phyloP scores from a whole-genome alignment of 2,797 vertebrate genomes.

The Hylomyscus alleni region DNA sequence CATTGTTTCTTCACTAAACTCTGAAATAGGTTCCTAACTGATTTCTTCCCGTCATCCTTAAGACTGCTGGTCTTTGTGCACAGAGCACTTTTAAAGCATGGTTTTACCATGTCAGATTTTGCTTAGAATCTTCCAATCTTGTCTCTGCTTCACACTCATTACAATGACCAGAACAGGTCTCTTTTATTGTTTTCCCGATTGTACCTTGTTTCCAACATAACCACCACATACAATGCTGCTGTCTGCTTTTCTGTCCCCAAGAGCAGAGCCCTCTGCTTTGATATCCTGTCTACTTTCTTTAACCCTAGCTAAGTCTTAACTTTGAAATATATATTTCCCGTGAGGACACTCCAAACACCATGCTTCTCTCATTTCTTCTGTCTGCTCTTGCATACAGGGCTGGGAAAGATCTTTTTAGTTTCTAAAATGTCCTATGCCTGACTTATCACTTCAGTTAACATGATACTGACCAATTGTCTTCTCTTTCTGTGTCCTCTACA shows the following conservation, averaged over 20 bases:
- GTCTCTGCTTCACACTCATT: not conserved
- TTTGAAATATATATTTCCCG: not conserved
- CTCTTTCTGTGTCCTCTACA: not conserved
- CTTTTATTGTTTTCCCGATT: not conserved
- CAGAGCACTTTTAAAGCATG: not conserved
- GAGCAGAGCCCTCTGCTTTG: not conserved
- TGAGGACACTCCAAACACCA: not conserved
- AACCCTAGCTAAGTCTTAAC: not conserved
- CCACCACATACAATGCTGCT: accelerated
- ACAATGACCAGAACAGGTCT: not conserved
- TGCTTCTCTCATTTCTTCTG: not conserved
- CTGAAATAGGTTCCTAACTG: not conserved
- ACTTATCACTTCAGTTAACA: not conserved
- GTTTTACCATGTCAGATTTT: not conserved
- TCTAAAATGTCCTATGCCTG: not conserved
- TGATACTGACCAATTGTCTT: not conserved
- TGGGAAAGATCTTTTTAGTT: not conserved
- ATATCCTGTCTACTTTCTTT: not conserved
- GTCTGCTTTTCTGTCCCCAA: not conserved
- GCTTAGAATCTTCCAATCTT: not conserved
- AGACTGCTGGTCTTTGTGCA: not conserved
- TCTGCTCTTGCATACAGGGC: not conserved
- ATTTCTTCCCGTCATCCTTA: not conserved
- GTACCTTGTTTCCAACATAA: not conserved
- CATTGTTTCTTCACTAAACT: not conserved